Conservation (phyloP, 2,888 invertebrate species). For the Pseudococcus viburni region DNA sequence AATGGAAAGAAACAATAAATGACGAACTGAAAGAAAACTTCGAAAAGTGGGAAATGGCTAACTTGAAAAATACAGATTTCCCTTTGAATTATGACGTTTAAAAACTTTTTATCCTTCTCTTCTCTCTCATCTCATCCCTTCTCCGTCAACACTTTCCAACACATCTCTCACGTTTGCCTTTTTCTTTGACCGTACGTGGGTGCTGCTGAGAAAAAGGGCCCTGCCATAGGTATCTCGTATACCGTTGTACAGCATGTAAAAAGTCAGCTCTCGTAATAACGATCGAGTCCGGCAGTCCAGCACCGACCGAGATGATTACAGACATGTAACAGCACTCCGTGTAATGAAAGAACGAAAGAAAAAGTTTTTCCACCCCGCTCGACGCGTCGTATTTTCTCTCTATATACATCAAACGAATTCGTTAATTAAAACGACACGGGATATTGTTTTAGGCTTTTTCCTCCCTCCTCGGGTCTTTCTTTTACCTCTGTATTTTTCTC, state of each 20-base stretch:
- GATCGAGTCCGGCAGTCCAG: not conserved
- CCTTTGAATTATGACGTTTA: slow-evolving; percentile 55
- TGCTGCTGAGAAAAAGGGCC: not conserved
- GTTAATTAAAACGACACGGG: slow-evolving; percentile 50
- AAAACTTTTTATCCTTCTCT: not conserved
- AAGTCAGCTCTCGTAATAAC: slow-evolving; percentile 25
- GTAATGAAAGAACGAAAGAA: slow-evolving; percentile 55
- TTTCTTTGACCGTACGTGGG: slow-evolving; percentile 5
- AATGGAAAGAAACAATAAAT: slow-evolving; percentile 51
- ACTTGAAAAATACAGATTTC: slow-evolving; percentile 51
- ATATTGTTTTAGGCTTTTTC: slow-evolving; percentile 26
- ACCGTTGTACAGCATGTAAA: not conserved
- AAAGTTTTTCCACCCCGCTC: slow-evolving; percentile 2
- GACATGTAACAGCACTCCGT: slow-evolving; percentile 48
- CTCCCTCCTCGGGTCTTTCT: not conserved
- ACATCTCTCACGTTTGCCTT: not conserved
- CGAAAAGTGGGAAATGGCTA: slow-evolving; percentile 39
- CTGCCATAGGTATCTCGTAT: not conserved
- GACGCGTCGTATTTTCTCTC: not conserved
- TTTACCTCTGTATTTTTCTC: not conserved
- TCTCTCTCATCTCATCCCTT: not conserved
- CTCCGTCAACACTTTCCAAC: not conserved
- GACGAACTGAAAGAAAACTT: slow-evolving; percentile 41
- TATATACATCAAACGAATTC: slow-evolving; percentile 57
- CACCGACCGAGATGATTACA: slow-evolving; percentile 41